Percentiles rank a stretch among this genome's conserved stretches.
phyloP scores from a whole-genome alignment of 2,888 invertebrate species.

The Caradrina kadenii region DNA sequence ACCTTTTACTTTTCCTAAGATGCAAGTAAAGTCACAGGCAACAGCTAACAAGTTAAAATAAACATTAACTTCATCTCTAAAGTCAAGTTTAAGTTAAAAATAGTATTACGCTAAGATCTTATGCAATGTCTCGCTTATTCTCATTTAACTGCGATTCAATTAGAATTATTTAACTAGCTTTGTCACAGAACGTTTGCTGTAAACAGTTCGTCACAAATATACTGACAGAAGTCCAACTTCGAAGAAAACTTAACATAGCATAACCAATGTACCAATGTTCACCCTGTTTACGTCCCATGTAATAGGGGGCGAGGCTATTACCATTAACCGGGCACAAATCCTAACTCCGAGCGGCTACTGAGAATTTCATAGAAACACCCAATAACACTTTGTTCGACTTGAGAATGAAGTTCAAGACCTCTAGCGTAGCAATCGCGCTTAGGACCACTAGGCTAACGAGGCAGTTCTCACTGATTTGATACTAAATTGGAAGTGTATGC shows the following conservation, averaged over 20 bases:
- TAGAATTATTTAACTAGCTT: slow-evolving; percentile 40
- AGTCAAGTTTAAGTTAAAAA: slow-evolving; percentile 17
- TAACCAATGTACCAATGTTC: too few species aligned
- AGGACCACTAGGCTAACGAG: too few species aligned
- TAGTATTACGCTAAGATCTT: slow-evolving; percentile 11
- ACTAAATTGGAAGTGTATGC: too few species aligned
- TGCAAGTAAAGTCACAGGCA: not conserved
- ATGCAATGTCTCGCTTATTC: slow-evolving; percentile 1
- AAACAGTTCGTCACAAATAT: not conserved
- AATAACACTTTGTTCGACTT: too few species aligned
- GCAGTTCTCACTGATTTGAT: too few species aligned
- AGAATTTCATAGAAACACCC: too few species aligned
- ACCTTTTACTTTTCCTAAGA: not conserved
- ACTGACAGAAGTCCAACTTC: not conserved
- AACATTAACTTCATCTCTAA: not conserved
- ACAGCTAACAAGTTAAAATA: not conserved
- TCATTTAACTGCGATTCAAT: slow-evolving; percentile 26
- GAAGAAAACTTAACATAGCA: not conserved
- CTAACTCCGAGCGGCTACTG: too few species aligned
- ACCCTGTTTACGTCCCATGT: too few species aligned
- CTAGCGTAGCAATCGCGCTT: too few species aligned
- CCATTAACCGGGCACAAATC: too few species aligned
- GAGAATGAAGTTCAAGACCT: too few species aligned
- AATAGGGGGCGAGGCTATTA: too few species aligned
- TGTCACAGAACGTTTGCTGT: slow-evolving; percentile 25